Conservation (phyloP, 2,888 invertebrate species). For the Drosophila glabriapex region DNA sequence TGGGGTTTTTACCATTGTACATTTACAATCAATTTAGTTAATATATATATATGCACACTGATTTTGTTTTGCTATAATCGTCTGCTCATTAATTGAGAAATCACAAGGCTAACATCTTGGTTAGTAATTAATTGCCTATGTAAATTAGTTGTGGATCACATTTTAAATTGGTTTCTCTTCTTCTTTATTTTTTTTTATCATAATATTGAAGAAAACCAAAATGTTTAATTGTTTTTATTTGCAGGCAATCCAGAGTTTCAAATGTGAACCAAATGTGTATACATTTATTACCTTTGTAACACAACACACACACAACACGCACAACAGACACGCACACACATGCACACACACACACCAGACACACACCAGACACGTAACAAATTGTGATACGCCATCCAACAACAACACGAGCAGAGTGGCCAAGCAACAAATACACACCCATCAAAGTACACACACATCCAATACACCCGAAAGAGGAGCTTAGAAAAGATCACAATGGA, state of each 20-base stretch:
- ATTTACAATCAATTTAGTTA: background rate
- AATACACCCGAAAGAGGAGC: background rate
- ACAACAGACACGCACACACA: constrained; percentile 16
- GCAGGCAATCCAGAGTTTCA: constrained; percentile 50
- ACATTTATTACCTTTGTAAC: constrained; percentile 44
- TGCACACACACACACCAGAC: constrained; percentile 24
- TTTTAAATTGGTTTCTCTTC: background rate
- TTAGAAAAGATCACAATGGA: constrained; percentile 77
- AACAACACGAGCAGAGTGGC: constrained; percentile 6
- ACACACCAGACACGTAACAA: constrained; percentile 40
- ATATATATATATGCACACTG: background rate
- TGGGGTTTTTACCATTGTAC: background rate
- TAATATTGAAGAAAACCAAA: background rate
- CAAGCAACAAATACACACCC: constrained; percentile 12
- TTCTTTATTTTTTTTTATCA: constrained; percentile 2
- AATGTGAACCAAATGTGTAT: constrained; percentile 62
- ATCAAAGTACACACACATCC: constrained; percentile 24
- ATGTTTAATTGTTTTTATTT: constrained; percentile 23
- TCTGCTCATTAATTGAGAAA: background rate
- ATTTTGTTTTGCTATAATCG: background rate
- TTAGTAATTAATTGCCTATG: background rate
- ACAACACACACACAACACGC: constrained; percentile 23
- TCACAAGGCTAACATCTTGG: background rate
- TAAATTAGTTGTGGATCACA: background rate
- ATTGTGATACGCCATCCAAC: constrained; percentile 64